Percentiles rank a stretch among this genome's conserved stretches.
These are phyloP conservation scores for Gadopsis marmoratus DNA, from an alignment of 2,797 vertebrate genomes.

Conservation along the genomic window DNA sequence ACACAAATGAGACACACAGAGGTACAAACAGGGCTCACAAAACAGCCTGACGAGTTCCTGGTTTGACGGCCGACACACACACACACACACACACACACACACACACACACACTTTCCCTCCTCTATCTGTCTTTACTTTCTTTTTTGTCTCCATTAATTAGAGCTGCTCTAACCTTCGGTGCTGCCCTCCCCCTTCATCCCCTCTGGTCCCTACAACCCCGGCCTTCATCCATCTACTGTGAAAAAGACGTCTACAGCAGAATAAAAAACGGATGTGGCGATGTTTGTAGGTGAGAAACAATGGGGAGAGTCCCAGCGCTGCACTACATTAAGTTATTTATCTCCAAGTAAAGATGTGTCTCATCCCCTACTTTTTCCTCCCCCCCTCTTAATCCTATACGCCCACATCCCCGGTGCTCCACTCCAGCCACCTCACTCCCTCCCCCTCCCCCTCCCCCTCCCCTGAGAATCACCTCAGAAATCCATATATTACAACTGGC, in stretches of 20 bases:
- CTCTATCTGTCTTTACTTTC: constrained; percentile 54
- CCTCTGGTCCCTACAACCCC: background rate
- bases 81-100: constrained; percentile 7
- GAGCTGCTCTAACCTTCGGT: constrained; percentile 46
- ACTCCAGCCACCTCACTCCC: constrained; percentile 28
- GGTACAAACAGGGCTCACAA: constrained; percentile 40
- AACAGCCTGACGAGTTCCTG: constrained; percentile 45
- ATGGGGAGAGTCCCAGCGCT: constrained; percentile 48
- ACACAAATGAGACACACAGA: constrained; percentile 50
- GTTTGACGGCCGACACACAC: constrained; percentile 42
- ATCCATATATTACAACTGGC: constrained; percentile 56
- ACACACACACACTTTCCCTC: constrained; percentile 13
- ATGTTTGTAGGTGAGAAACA: constrained; percentile 52
- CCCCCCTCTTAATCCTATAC: constrained; percentile 27
- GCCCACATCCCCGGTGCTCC: constrained; percentile 31
- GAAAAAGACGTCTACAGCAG: constrained; percentile 64
- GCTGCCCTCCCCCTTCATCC: background rate
- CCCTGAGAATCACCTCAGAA: constrained; percentile 48
- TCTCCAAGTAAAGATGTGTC: constrained; percentile 68
- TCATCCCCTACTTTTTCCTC: constrained; percentile 29
- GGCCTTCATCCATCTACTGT: constrained; percentile 67
- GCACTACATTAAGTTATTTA: constrained; percentile 58
- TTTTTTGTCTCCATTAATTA: constrained; percentile 67
- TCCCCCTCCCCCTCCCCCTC: constrained; percentile 4
- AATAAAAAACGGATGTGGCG: constrained; percentile 62